A percentile compares a stretch with the other conserved stretches of the same genome.
phyloP scores from a whole-genome alignment of 2,113 vertebrate species.

The Pelusios castaneus region DNA sequence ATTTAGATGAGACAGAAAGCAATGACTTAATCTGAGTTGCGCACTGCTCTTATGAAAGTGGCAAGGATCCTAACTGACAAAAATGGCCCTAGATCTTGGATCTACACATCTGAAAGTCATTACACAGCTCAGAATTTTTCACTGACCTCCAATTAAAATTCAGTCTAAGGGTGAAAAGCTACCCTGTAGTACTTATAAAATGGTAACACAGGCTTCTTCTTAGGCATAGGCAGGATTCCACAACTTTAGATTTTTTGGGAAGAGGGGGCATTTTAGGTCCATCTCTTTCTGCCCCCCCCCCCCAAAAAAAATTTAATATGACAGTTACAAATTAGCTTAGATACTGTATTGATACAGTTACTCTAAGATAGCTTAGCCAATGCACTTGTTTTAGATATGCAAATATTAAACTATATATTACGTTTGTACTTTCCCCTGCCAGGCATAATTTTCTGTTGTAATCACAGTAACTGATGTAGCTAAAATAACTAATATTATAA shows the following conservation, averaged over 20 bases:
- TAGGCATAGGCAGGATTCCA: not conserved
- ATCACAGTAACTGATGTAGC: constrained; percentile 45
- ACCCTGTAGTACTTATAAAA: not conserved
- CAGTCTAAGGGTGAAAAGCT: not conserved
- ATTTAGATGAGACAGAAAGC: not conserved
- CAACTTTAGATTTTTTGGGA: not conserved
- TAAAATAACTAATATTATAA: constrained; percentile 48
- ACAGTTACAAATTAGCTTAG: not conserved
- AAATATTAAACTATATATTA: constrained; percentile 11
- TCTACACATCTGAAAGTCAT: not conserved
- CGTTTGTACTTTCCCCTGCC: constrained; percentile 27
- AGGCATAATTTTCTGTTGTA: constrained; percentile 52
- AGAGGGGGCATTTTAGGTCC: not conserved
- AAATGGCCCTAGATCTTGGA: not conserved
- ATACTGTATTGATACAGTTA: not conserved
- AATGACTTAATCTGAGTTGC: not conserved
- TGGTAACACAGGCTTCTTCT: not conserved
- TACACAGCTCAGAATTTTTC: not conserved
- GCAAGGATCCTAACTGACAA: not conserved
- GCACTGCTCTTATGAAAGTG: not conserved
- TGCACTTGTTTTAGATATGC: not conserved
- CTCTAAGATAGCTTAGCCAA: not conserved
- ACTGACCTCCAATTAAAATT: not conserved
- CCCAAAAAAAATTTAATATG: not conserved
- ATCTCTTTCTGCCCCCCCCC: not conserved